Evolutionary conservation across 2,888 invertebrate species (phyloP).

Genomic region (Coleophora flavipennella): DNA sequence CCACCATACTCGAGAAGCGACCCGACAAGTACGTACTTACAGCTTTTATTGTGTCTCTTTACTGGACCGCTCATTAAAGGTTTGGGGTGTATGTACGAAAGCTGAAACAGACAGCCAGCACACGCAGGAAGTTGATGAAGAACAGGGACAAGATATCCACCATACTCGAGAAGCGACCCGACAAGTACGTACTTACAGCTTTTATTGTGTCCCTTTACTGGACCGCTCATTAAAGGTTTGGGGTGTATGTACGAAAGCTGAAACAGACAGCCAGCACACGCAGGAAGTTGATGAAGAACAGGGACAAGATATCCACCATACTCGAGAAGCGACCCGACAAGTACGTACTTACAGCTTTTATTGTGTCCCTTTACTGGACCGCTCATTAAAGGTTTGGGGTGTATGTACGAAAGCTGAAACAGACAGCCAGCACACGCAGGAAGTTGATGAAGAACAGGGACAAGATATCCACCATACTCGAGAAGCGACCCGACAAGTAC

Average conservation of each 20-base stretch:
- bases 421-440: conserved; percentile 74
- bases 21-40: conserved; percentile 45
- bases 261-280: conserved; percentile 76
- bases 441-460: conserved; percentile 74
- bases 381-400: no score
- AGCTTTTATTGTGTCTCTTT: no score
- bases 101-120: conserved; percentile 77
- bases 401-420: conserved; percentile 86
- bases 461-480: conserved; percentile 74
- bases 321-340: conserved; percentile 47
- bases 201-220: no score
- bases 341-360: conserved; percentile 27
- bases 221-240: no score
- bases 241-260: conserved; percentile 87
- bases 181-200: conserved; percentile 56
- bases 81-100: conserved; percentile 89
- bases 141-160: conserved; percentile 79
- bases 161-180: conserved; percentile 46
- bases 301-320: conserved; percentile 79
- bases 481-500: conserved; percentile 52
- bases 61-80: no score
- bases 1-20: conserved; percentile 64
- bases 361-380: no score
- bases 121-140: conserved; percentile 68
- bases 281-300: conserved; percentile 67